Percentiles rank a stretch among this genome's conserved stretches.
Evolutionary conservation across 2,888 invertebrate species (phyloP).

Genomic region (Drosophila kambysellisi): DNA sequence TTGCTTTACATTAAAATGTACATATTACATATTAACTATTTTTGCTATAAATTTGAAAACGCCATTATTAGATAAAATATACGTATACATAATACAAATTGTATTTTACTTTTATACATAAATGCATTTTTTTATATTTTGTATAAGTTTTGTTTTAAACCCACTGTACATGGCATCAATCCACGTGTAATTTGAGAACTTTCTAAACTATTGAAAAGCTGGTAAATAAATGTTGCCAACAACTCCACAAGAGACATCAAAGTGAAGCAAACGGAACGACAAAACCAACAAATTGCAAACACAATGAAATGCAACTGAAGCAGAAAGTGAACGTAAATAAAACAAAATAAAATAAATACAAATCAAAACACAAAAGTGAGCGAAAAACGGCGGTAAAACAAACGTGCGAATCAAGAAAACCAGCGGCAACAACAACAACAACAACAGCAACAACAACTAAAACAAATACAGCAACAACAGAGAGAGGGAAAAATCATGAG

Average conservation of each 20-base stretch:
- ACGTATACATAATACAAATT: not conserved
- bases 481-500: slow-evolving; percentile 76
- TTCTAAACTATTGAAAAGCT: slow-evolving; percentile 12
- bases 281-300: slow-evolving; percentile 40
- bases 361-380: slow-evolving; percentile 46
- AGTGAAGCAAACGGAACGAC: slow-evolving; percentile 23
- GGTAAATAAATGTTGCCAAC: slow-evolving; percentile 5
- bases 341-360: slow-evolving; percentile 51
- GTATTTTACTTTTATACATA: not conserved
- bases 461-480: slow-evolving; percentile 38
- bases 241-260: slow-evolving; percentile 19
- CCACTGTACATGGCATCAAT: slow-evolving; percentile 1
- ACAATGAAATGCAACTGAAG: slow-evolving; percentile 61
- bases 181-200: slow-evolving; percentile 12
- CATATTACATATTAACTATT: not conserved
- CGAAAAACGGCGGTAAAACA: slow-evolving; percentile 30
- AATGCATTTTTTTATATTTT: not conserved
- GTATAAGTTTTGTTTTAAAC: not conserved
- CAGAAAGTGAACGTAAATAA: slow-evolving; percentile 67
- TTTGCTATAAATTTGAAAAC: not conserved
- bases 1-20: not conserved
- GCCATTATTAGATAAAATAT: not conserved
- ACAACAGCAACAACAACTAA: slow-evolving; percentile 7
- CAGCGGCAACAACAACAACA: slow-evolving; percentile 16
- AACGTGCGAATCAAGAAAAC: slow-evolving; percentile 29